Base-by-base conservation (phyloP, 2,888 invertebrate genomes). In the Eupithecia dodoneata region DNA sequence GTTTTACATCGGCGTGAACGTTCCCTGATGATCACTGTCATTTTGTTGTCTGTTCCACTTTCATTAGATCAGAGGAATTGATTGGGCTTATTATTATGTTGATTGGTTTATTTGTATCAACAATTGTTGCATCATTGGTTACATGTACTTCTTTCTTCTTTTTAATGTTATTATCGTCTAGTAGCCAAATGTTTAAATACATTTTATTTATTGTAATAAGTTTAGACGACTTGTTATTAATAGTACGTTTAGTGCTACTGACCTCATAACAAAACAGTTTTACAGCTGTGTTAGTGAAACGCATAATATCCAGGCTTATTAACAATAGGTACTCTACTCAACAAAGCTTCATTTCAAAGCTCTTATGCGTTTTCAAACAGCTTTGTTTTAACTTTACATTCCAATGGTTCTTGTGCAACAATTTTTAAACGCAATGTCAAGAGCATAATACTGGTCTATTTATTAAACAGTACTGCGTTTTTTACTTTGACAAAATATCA, bases 371-470 rank as follows among this genome's bases (percentile, higher is more conserved):
- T 80, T 84, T 83, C 84, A 84, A 82, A 83, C 81, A 77, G 84
- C 85, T 88, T 90, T 93, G 91, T 93, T 92, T 90, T 83, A 86
- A 87, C 86, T 84, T 30, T 87, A 83, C 87, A 92, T 92, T 88
- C 90, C 87, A 85, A 83, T 86, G 83, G 76, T 10, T 83, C 87
- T 87, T 86, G 82, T 85, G 86, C 85, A 87, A 88, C 83, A 80
- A 70, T 76, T 81, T 79, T 81, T 74, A 74, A 81, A 80, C 82
- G 83, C 84, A 85, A 79, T 86, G 84, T 85, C 84, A 85, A 81
- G n/a, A n/a, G 80, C 80, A 77, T 86, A 87, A 77, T 86, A 87
- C 89, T 88, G 87, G 87, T 41, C 4, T 18, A 41, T 65, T 30
- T 65, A 65, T 41, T 30, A 41, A 65, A 30, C 12, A 4, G 3